Evolutionary conservation across 1,140 invertebrate genomes (phyloP).

Genomic region (Nomia melanderi): DNA sequence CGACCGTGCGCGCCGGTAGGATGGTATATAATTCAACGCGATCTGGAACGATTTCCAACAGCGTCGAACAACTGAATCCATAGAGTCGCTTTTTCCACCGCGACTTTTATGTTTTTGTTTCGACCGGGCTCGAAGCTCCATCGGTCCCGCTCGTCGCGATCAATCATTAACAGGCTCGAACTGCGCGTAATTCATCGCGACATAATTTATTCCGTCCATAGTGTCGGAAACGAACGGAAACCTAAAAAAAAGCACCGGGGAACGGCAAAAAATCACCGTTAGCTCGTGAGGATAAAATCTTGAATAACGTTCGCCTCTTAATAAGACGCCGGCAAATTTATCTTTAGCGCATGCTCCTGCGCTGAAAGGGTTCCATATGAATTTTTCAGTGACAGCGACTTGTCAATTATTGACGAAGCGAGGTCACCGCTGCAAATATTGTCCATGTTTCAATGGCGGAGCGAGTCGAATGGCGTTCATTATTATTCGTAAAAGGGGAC

Average conservation of each 20-base stretch:
- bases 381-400: background rate
- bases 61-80: too few species aligned
- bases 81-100: too few species aligned
- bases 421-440: too few species aligned
- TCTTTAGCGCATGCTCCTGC: background rate
- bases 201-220: conserved; percentile 14
- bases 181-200: background rate
- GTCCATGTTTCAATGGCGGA: too few species aligned
- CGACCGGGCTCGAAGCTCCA: too few species aligned
- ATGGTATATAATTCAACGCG: too few species aligned
- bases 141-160: background rate
- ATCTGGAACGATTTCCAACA: too few species aligned
- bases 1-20: too few species aligned
- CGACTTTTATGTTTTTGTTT: too few species aligned
- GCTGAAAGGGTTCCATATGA: background rate
- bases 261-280: conserved; percentile 5
- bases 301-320: conserved; percentile 14
- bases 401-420: background rate
- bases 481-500: too few species aligned
- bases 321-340: conserved; percentile 28
- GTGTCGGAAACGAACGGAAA: background rate
- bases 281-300: conserved; percentile 21
- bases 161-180: conserved; percentile 15
- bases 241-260: background rate
- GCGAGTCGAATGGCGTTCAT: too few species aligned